Percentiles rank a stretch among this genome's conserved stretches.
Conservation (phyloP, 2,113 vertebrate species). For the Xenotilapia leptura region DNA sequence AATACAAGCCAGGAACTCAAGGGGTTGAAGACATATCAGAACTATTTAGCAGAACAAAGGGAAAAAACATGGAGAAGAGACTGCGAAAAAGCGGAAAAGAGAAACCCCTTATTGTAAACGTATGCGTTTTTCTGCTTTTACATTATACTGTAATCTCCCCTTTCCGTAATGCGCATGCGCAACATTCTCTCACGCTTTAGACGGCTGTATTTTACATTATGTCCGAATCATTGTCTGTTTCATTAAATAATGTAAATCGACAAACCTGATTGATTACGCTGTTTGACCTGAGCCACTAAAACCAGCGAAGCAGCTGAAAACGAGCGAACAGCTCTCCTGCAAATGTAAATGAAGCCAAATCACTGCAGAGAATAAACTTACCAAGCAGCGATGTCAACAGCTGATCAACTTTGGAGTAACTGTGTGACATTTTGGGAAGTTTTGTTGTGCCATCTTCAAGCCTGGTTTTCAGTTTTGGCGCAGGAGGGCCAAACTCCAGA, state of each 20-base stretch:
- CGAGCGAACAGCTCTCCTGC: not conserved
- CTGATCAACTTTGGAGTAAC: not conserved
- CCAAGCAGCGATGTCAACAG: not conserved
- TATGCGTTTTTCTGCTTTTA: not conserved
- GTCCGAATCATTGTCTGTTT: not conserved
- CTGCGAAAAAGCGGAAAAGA: not conserved
- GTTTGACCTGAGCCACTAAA: fast-evolving
- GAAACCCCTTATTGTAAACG: not conserved
- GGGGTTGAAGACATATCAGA: not conserved
- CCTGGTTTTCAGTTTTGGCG: not conserved
- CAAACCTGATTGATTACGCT: fast-evolving
- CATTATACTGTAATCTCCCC: not conserved
- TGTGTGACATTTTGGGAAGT: not conserved
- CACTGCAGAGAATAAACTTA: not conserved
- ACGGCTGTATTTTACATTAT: not conserved
- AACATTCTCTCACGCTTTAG: fast-evolving
- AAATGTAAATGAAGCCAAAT: not conserved
- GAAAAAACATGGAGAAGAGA: not conserved
- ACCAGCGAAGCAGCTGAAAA: not conserved
- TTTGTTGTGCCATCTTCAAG: not conserved
- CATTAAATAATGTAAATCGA: not conserved
- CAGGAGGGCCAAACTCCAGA: not conserved
- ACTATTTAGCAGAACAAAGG: not conserved
- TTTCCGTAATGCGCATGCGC: not conserved
- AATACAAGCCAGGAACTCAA: not conserved